Evolutionary conservation across 2,113 vertebrate genomes (phyloP), one percentile per base, ranked within the genome.

Genomic region (Maccullochella peelii): DNA sequence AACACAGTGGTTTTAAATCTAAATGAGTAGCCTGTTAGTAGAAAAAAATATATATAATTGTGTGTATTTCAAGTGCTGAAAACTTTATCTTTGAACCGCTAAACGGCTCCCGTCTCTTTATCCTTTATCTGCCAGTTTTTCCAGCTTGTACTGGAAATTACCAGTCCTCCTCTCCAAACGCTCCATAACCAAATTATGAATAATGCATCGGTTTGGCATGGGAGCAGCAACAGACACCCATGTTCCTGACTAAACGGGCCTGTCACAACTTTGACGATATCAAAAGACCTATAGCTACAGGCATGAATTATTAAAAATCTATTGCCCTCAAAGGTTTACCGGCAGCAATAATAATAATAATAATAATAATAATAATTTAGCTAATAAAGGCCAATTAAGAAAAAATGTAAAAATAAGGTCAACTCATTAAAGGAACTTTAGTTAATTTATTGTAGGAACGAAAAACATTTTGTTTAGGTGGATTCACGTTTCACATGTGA

Each of bases 371-470:
- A 66, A 42, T 70, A 71, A 70, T 80, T 50, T 50, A 55, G 52
- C 33, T 68, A 20, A 25, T 65, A 73, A 75, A 61, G 12, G 58
- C 70, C 78, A 82, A 79, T 88, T 79, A 20, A 59, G 11, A 68
- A 20, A 59, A 8, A 68, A 57, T 54, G 20, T 68, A 61, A 84
- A 86, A 87, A 84, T 72, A 85, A 84, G 85, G 69, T 89, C 95
- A 96, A 96, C 94, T 87, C 92, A 59, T 94, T 92, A 80, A 90
- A 91, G 91, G 94, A 95, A 93, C 84, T 91, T 95, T 90, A 66
- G 93, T 94, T 93, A 87, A 95, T 96, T 96, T 96, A 96, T 96
- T 96, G 87, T 94, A 92, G 86, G 89, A 94, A 93, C 90, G 87
- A 93, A 95, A 95, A 95, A 93, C 90, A 94, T 90, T 92, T 94